Evolutionary conservation across 2,888 invertebrate species (phyloP).

Genomic region (Cantharis rufa): DNA sequence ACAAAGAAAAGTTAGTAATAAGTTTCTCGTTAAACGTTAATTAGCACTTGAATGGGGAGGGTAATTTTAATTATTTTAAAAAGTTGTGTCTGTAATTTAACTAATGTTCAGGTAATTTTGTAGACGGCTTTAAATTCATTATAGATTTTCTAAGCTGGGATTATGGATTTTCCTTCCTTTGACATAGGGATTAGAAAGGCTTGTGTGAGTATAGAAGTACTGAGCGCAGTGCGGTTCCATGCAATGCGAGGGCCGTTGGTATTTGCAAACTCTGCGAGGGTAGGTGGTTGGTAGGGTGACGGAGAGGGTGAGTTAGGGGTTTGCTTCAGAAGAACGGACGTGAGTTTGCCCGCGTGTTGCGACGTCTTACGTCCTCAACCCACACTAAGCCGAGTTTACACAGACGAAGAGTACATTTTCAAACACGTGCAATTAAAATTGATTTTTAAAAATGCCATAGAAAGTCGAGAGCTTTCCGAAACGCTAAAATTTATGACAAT

Average conservation of each 20-base stretch:
- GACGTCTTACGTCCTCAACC: conserved; percentile 37
- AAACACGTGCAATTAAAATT: background rate
- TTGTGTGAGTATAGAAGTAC: conserved; percentile 41
- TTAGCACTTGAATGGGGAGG: background rate
- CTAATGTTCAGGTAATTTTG: conserved; percentile 26
- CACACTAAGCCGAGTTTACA: conserved; percentile 31
- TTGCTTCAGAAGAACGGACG: conserved; percentile 39
- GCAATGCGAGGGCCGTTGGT: conserved; percentile 42
- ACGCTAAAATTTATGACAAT: conserved; percentile 13
- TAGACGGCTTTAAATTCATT: conserved; percentile 34
- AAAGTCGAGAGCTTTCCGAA: background rate
- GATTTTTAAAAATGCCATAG: background rate
- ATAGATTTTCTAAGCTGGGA: conserved; percentile 41
- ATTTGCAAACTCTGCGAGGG: conserved; percentile 42
- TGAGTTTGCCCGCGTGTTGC: conserved; percentile 41
- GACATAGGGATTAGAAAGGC: conserved; percentile 48
- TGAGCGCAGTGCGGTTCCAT: conserved; percentile 32
- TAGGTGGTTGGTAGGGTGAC: conserved; percentile 30
- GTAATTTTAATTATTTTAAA: background rate
- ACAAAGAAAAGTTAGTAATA: background rate
- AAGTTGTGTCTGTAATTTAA: conserved; percentile 19
- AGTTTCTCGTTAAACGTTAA: background rate
- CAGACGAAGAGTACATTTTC: background rate
- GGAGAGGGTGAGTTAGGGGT: conserved; percentile 32
- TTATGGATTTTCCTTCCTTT: conserved; percentile 49